Conservation (phyloP, 2,888 invertebrate species). For the Kryphioiulus occultus region DNA sequence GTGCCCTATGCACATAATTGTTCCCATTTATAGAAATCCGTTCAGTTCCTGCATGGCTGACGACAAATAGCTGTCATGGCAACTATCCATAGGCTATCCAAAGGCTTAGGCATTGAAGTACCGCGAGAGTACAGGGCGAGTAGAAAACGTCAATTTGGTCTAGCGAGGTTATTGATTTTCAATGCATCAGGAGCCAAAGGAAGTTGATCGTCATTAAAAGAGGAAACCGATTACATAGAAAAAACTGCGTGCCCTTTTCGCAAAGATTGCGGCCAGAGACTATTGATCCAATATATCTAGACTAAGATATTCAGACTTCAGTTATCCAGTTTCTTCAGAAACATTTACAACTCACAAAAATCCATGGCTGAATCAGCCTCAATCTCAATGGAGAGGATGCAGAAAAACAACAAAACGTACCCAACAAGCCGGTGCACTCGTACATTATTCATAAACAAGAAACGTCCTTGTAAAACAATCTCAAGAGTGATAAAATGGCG, state of each 20-base stretch:
- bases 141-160: neutral
- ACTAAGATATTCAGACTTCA: neutral
- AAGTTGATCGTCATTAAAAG: conserved; percentile 21
- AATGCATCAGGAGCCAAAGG: neutral
- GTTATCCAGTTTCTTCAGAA: neutral
- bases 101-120: neutral
- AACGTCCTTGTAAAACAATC: neutral
- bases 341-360: too few relatives aligned
- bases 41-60: conserved; percentile 39
- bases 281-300: neutral
- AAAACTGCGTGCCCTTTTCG: neutral
- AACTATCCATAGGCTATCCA: conserved; percentile 3
- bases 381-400: neutral
- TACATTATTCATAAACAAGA: neutral
- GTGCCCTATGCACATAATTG: neutral
- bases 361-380: too few relatives aligned
- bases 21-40: conserved; percentile 31
- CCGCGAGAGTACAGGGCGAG: conserved; percentile 21
- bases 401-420: neutral
- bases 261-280: neutral
- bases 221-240: neutral
- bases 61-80: conserved; percentile 27
- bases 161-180: neutral
- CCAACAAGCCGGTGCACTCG: neutral
- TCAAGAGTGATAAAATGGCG: neutral